phyloP scores from a whole-genome alignment of 2,797 vertebrate genomes.

The Typhlichthys subterraneus region DNA sequence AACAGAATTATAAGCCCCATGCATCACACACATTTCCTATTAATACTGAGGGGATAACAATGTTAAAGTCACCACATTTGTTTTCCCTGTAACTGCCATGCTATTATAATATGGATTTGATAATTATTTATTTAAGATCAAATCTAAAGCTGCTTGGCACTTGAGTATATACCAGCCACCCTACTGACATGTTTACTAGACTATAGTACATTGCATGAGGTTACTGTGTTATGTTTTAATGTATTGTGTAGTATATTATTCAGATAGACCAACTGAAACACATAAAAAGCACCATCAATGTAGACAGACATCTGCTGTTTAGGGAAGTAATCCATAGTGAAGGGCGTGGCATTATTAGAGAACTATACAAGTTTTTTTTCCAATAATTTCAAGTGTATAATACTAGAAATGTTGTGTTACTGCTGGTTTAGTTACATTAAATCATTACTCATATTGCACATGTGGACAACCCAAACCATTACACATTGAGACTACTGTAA shows the following conservation, averaged over 20 bases:
- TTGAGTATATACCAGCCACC: conserved; percentile 14
- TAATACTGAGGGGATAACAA: neutral
- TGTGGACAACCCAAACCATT: too few relatives aligned
- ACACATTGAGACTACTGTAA: too few relatives aligned
- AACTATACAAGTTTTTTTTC: conserved; percentile 3
- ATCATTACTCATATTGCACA: too few relatives aligned
- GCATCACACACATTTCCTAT: conserved; percentile 9
- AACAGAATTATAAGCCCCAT: conserved; percentile 11
- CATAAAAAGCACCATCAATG: conserved; percentile 45
- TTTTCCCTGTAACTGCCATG: too few relatives aligned
- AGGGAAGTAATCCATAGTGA: conserved; percentile 10
- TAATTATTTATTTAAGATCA: neutral
- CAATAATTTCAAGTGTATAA: too few relatives aligned
- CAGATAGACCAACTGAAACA: conserved; percentile 12
- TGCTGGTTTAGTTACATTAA: too few relatives aligned
- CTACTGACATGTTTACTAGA: neutral
- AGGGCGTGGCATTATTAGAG: conserved; percentile 23
- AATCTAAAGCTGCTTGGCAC: conserved; percentile 21
- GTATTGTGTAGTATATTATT: conserved; percentile 1
- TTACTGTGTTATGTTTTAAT: neutral
- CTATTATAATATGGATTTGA: too few relatives aligned
- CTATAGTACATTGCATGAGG: neutral
- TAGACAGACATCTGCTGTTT: neutral
- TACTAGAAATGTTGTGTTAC: too few relatives aligned
- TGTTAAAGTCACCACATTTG: too few relatives aligned